phyloP scores from a whole-genome alignment of 2,113 vertebrate genomes.

The Vimba vimba region DNA sequence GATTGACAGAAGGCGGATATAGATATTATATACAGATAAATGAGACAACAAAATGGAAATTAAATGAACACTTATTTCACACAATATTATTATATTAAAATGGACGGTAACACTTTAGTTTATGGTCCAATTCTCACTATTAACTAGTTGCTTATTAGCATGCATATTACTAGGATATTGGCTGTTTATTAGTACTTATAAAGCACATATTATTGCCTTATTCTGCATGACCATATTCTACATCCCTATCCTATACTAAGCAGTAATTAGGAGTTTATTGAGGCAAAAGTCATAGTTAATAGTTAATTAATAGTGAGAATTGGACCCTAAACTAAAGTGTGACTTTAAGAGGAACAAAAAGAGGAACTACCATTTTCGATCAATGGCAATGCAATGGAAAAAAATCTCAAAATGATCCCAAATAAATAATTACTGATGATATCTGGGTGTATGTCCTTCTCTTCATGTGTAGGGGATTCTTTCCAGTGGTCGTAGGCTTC shows the following conservation, averaged over 20 bases:
- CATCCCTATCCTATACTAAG: no score
- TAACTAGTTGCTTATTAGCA: no score
- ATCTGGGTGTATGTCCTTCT: neutral
- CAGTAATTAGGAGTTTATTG: no score
- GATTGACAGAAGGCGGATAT: neutral
- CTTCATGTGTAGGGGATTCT: conserved; percentile 85
- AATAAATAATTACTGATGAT: neutral
- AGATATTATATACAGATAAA: neutral
- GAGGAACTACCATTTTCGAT: neutral
- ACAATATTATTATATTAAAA: neutral
- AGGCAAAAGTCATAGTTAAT: no score
- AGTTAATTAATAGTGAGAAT: no score
- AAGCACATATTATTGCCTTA: no score
- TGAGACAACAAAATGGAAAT: neutral
- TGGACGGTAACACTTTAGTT: neutral
- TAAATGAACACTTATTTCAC: neutral
- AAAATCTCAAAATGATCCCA: neutral
- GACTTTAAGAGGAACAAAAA: no score
- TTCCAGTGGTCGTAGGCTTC: conserved; percentile 92
- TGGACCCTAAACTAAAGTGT: no score
- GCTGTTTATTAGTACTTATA: no score
- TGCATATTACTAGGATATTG: no score
- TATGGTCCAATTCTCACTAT: no score
- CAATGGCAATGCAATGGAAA: neutral
- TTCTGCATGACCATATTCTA: no score